Base-by-base conservation (phyloP, 2,113 vertebrate species). In the Serilophus lunatus region DNA sequence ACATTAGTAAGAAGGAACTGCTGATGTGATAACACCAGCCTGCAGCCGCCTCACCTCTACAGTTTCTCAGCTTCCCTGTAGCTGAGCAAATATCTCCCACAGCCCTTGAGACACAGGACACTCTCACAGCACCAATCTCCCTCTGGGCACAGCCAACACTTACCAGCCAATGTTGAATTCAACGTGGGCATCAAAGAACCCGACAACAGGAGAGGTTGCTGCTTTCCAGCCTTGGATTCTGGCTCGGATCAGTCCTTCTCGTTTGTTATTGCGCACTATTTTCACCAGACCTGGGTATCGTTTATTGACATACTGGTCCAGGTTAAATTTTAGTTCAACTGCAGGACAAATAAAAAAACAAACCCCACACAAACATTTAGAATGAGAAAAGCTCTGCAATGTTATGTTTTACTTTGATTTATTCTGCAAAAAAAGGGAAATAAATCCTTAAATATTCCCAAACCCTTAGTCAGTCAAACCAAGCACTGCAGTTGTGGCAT, bases 121-220 rank as follows among this genome's bases (percentile, higher is more conserved):
- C 42, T 1, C 28, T 23, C 36, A 77, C 12, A 6, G 70, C 2
- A 8, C 25, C 19, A 40, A 31, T 15, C 6, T 11, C 49, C 53
- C 79, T 3, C 4, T 7, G 64, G 75, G 70, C 47, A 47, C 25
- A 57, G 54, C 69, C 82, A 80, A 7, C 38, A 40, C 99, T 99
- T 95, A 99, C 99, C 99, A 99, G 97, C 98, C 99, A 1, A 96
- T 97, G 98, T 99, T 99, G 98, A 99, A 99, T 95, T 99, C 99
- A 10, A 99, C 99, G 1, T 99, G 99, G 63, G 99, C 99, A 17
- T 99, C 99, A 3, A 99, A 99, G 98, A 99, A 99, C 8, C 99
- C 99, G 0, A 99, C 99, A 0, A 99, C 96, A 0, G 99, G 98
- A 18, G 99, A 99, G 0, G 98, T 99, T 70, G 99, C 99, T 0